phyloP scores from a whole-genome alignment of 30 jellyfish, hydroid and myxozoan species.

The Chironex yamaguchii region DNA sequence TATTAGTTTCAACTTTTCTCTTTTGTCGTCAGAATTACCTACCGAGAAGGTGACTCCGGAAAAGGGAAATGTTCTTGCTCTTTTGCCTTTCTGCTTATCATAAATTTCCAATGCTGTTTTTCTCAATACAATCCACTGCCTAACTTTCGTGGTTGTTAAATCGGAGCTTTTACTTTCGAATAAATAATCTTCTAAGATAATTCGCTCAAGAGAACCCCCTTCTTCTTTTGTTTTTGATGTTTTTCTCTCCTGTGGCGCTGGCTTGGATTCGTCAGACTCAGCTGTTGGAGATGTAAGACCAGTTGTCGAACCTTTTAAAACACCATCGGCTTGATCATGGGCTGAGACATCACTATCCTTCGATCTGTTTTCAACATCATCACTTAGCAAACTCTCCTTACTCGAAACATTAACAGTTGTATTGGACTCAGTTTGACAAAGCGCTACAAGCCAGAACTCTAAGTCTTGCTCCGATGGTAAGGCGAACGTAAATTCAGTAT shows the following conservation, averaged over 20 bases:
- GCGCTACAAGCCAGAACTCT: constrained; percentile 86
- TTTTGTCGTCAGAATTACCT: constrained; percentile 43
- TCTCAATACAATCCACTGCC: constrained; percentile 87
- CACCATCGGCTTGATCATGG: constrained; percentile 15
- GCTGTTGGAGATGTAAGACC: neutral
- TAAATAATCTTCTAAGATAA: constrained; percentile 67
- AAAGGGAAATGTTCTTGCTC: constrained; percentile 62
- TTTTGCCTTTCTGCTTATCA: constrained; percentile 55
- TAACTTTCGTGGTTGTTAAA: constrained; percentile 38
- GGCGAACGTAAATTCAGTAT: constrained; percentile 41
- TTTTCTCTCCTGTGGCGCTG: constrained; percentile 49
- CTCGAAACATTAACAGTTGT: constrained; percentile 62
- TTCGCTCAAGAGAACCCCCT: constrained; percentile 24
- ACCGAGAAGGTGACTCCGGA: constrained; percentile 28
- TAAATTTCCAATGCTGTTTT: constrained; percentile 77
- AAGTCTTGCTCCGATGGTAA: constrained; percentile 75
- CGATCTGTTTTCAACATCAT: constrained; percentile 53
- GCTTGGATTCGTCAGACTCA: constrained; percentile 2
- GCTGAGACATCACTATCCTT: neutral
- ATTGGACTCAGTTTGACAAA: constrained; percentile 61
- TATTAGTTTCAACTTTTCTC: constrained; percentile 44
- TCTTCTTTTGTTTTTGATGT: constrained; percentile 55
- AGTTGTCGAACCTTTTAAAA: constrained; percentile 2
- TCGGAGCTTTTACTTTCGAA: constrained; percentile 54
- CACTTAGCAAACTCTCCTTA: constrained; percentile 67